Conservation (phyloP, 2,888 invertebrate genomes). For the Marasmarcha lunaedactyla region DNA sequence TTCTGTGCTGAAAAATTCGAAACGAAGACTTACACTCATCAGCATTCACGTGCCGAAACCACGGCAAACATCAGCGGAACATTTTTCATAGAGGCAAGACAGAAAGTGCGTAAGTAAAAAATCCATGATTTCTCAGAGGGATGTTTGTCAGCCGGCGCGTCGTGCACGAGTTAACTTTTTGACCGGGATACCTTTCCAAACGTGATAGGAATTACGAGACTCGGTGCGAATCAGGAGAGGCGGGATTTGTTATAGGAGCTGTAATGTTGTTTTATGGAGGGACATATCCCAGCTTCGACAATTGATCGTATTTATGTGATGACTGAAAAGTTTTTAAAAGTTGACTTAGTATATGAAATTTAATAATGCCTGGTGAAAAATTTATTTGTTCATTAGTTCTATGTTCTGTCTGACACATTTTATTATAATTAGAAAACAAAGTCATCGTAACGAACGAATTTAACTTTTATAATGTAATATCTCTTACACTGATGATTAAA, state of each 20-base stretch:
- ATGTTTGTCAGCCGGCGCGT: constrained; percentile 37
- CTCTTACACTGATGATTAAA: too few species aligned
- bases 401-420: too few species aligned
- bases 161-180: constrained; percentile 63
- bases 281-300: too few species aligned
- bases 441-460: too few species aligned
- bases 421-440: too few species aligned
- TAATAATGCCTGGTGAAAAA: too few species aligned
- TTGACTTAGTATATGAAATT: too few species aligned
- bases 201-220: constrained; percentile 47
- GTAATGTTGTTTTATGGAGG: too few species aligned
- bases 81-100: constrained; percentile 25
- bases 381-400: too few species aligned
- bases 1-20: background rate
- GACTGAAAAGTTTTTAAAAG: too few species aligned
- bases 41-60: constrained; percentile 1
- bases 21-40: background rate
- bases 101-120: constrained; percentile 41
- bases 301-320: too few species aligned
- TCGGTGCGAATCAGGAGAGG: constrained; percentile 15
- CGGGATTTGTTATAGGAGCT: constrained; percentile 2
- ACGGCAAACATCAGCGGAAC: constrained; percentile 18
- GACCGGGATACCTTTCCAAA: constrained; percentile 59
- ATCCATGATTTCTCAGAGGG: constrained; percentile 63
- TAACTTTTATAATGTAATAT: too few species aligned